Conservation (phyloP, 2,113 vertebrate species). For the Pluvianellus socialis region DNA sequence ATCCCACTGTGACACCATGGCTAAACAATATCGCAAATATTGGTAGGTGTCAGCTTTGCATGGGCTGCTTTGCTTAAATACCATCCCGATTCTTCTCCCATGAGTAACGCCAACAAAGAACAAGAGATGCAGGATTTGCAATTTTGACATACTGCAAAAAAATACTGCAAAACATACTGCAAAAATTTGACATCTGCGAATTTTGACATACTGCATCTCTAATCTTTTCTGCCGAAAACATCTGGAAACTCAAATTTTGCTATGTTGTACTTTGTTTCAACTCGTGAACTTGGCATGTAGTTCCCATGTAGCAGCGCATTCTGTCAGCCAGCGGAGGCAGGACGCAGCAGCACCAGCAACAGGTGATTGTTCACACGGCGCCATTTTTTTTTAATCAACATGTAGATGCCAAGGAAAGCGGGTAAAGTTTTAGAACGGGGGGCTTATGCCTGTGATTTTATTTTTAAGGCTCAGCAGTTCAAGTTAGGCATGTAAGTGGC, state of each 20-base stretch:
- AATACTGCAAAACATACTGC: no score
- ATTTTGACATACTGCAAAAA: neutral
- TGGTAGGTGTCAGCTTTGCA: neutral
- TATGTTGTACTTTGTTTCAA: neutral
- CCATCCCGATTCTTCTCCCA: neutral
- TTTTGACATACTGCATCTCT: neutral
- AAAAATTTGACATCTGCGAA: neutral
- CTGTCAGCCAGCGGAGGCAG: rapidly evolving
- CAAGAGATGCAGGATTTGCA: neutral
- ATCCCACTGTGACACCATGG: neutral
- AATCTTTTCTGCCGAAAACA: neutral
- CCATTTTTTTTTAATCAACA: neutral
- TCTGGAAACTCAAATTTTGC: neutral
- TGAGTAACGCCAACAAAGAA: neutral
- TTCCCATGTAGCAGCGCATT: neutral
- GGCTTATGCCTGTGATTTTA: neutral
- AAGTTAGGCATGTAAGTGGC: neutral
- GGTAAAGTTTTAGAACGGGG: neutral
- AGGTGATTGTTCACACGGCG: neutral
- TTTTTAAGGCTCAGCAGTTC: neutral
- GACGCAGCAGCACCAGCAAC: neutral
- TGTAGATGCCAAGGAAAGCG: neutral
- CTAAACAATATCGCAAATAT: neutral
- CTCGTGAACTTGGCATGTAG: neutral
- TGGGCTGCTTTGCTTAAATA: neutral